Evolutionary conservation across 2,888 invertebrate genomes (phyloP).

Genomic region (Tenthredo livida): DNA sequence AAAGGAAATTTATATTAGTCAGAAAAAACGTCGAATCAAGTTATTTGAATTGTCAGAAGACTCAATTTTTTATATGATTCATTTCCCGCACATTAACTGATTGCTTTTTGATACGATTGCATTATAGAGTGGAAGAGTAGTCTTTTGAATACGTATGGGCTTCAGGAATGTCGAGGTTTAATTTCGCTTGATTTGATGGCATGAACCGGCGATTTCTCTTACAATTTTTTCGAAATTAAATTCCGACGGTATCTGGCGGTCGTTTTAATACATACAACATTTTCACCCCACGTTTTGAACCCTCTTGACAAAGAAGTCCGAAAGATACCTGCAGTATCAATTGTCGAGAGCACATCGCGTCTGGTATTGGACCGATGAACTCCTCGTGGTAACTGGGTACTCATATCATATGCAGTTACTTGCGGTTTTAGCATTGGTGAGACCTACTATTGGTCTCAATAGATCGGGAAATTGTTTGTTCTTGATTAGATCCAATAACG

Average conservation of each 20-base stretch:
- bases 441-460: not conserved
- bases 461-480: not conserved
- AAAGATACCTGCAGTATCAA: conserved; percentile 17
- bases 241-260: not conserved
- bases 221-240: not conserved
- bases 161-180: not conserved
- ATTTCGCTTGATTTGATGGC: not conserved
- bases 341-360: not conserved
- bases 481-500: not conserved
- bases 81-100: not conserved
- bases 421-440: not conserved
- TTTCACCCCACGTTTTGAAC: not conserved
- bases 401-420: not conserved
- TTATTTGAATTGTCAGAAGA: not conserved
- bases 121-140: too few species aligned
- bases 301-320: not conserved
- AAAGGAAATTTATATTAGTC: not conserved
- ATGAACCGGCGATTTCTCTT: not conserved
- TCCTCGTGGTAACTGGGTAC: not conserved
- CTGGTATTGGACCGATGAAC: not conserved
- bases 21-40: not conserved
- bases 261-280: not conserved
- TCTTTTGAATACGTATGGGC: not conserved
- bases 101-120: not conserved
- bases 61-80: not conserved